phyloP scores from a whole-genome alignment of 2,797 vertebrate species.

The Rachycentron canadum region DNA sequence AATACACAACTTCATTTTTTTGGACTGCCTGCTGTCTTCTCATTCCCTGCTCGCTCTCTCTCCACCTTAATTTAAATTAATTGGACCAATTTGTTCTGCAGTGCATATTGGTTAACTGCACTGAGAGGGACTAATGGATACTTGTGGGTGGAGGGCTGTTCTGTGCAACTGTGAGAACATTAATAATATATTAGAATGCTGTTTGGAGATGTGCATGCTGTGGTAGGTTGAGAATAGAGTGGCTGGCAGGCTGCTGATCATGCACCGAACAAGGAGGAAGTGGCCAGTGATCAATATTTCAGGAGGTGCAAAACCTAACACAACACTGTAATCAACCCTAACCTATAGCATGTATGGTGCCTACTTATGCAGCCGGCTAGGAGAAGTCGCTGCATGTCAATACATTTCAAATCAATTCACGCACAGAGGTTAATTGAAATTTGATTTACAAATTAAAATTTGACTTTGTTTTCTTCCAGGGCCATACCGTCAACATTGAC shows the following conservation, averaged over 20 bases:
- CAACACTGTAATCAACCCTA: conserved; percentile 63
- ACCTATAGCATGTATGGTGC: conserved; percentile 11
- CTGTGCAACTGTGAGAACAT: conserved; percentile 67
- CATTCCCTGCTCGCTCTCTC: conserved; percentile 29
- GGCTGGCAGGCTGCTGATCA: conserved; percentile 75
- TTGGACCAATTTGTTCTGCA: conserved; percentile 74
- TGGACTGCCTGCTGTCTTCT: conserved; percentile 40
- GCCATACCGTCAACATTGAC: conserved; percentile 36
- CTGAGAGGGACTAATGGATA: conserved; percentile 70
- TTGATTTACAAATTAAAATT: conserved; percentile 64
- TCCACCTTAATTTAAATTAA: conserved; percentile 73
- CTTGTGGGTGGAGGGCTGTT: conserved; percentile 60
- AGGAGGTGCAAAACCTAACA: conserved; percentile 68
- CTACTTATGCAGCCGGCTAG: conserved; percentile 1
- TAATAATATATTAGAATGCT: conserved; percentile 78
- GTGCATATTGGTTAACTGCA: conserved; percentile 70
- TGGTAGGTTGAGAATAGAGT: conserved; percentile 72
- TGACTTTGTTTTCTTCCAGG: conserved; percentile 36
- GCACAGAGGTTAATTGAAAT: conserved; percentile 60
- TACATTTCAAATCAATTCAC: conserved; percentile 36
- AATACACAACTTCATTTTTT: conserved; percentile 35
- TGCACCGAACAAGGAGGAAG: conserved; percentile 71
- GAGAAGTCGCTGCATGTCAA: conserved; percentile 21
- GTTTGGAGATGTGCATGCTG: conserved; percentile 66
- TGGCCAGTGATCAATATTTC: conserved; percentile 79